Base-by-base conservation (phyloP, 2,113 vertebrate species). In the Cardinalis cardinalis region DNA sequence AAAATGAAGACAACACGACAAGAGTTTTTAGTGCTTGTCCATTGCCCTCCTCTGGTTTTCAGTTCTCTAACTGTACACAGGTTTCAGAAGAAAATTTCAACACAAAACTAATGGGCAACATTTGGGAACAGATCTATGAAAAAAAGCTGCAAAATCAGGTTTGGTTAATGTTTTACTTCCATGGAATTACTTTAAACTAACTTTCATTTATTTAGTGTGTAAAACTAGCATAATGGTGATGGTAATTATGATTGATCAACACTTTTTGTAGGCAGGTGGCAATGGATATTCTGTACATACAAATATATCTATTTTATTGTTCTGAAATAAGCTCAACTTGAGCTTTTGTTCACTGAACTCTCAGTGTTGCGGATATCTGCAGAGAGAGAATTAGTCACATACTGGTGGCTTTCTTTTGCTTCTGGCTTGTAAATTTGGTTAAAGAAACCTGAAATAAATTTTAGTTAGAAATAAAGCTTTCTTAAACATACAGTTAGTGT, bases 1-100 rank as follows among this genome's bases (percentile, higher is more conserved):
- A 97, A 83, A 95, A 95, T 76, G 96, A 96, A 70, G 94, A 95
- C 18, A 87, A n/a, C 48, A 58, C 24, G 43, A 29, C 18, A 32
- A 84, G 96, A 91, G 53, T 41, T 43, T 84, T 71, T 74, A 97
- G 85, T 84, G 93, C 95, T 10, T 92, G 88, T 80, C 96, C 84
- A 8, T 36, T 74, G 36, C 77, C 96, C 31, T 94, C 96, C 75
- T 84, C 92, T 60, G 91, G 58, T 46, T 93, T 96, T 58, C 89
- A 90, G 73, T 93, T 95, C 41, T 95, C 96, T 61, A 88, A 89
- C 40, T 14, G 1, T 31, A 75, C 51, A 77, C 83, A 89, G 34
- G 59, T 55, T 85, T 68, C 64, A 65, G 84, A 96, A 89, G 84
- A 93, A 87, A 93, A 84, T 85, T 92, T 94, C 28, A 64, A 43